Evolutionary conservation across 2,113 vertebrate species (phyloP).

Genomic region (Isurus oxyrinchus): DNA sequence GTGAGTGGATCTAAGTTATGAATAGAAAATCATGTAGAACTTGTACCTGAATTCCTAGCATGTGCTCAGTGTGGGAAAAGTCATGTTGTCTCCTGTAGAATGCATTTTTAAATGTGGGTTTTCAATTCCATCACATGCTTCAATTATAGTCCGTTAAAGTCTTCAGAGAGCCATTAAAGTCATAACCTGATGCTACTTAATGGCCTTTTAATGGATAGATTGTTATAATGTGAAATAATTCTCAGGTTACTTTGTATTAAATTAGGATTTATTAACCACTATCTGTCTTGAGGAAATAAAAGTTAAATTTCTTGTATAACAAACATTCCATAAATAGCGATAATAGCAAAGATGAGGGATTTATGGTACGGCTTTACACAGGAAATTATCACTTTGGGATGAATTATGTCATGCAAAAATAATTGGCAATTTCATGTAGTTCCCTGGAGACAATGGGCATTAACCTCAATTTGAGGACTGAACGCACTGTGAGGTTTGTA

Average conservation of each 20-base stretch:
- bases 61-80: background rate
- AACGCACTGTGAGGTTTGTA: background rate
- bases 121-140: background rate
- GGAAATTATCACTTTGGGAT: conserved; percentile 22
- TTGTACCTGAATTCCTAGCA: background rate
- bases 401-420: background rate
- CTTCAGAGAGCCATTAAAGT: background rate
- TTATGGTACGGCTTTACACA: background rate
- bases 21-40: background rate
- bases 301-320: conserved; percentile 17
- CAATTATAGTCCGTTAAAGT: background rate
- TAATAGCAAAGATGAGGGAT: background rate
- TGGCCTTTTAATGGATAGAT: background rate
- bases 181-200: background rate
- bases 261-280: background rate
- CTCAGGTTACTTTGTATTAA: background rate
- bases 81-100: background rate
- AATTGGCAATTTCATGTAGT: background rate
- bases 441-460: background rate
- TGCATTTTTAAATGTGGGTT: background rate
- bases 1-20: background rate
- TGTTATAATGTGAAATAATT: background rate
- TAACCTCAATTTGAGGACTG: background rate
- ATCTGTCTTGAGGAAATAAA: background rate
- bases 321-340: background rate